Base-by-base conservation (phyloP, 1,140 invertebrate genomes). In the Trichomalopsis sarcophagae region DNA sequence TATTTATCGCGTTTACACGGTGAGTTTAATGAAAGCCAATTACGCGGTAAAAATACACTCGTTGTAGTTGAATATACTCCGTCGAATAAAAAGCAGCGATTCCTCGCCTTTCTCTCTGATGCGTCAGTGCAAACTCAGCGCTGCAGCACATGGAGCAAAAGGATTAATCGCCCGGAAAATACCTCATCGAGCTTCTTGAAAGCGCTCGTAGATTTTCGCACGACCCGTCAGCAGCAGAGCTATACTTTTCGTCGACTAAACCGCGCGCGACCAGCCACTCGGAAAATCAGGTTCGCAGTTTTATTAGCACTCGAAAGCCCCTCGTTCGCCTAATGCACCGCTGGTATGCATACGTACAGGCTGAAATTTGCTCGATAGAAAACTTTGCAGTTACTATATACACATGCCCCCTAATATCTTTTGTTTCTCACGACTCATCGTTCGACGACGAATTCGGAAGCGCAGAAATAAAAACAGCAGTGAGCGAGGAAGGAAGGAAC, bases 131-230 rank as follows among this genome's bases (percentile, higher is more conserved):
- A 44, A 44, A 44, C 1, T 44, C 40, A 11, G 40, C 33, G 33
- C 33, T 36, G 33, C 33, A 44, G n/a, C 14, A 11, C 23, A 33
- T 0, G 36, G 14, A 33, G 73, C 73, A 74, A 9, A 14, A 17
- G 36, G 40, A 55, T 74, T 85, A 75, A 85, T 84, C 74, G 77
- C 71, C 36, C 66, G 80, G 40, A 84, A 78, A 86, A 88, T 78
- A 74, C 47, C 86, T 76, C 86, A 78, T 87, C 86, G 87, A 75
- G 68, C 68, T 87, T 87, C 84, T 79, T 80, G 62, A 77, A 55
- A 79, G 71, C 23, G 68, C 5, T 11, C 71, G 11, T 74, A 36
- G 27, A 75, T 75, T 82, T 82, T 75, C 62, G 30, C 62, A 30
- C 30, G 40, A 69, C 4, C 27, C 1, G 27, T 27, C 7, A 23